Evolutionary conservation across 2,113 vertebrate genomes (phyloP).

Genomic region (Clupea harengus): DNA sequence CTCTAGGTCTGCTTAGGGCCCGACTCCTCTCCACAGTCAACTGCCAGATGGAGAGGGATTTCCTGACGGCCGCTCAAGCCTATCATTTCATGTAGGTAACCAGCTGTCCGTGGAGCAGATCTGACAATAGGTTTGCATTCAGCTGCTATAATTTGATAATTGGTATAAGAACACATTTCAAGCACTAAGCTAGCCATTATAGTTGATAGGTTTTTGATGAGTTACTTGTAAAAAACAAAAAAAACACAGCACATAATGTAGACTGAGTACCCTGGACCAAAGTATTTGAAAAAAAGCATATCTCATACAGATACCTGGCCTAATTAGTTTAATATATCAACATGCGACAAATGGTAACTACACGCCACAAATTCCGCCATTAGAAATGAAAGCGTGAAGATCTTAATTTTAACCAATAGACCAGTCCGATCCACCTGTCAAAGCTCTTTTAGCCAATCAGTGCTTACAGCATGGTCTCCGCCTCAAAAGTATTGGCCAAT

Average conservation of each 20-base stretch:
- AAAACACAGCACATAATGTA: neutral
- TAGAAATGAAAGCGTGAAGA: neutral
- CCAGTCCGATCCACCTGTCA: constrained; percentile 7
- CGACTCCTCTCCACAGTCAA: too few relatives aligned
- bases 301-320: neutral
- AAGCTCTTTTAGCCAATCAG: neutral
- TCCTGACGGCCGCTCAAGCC: too few relatives aligned
- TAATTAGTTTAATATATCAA: neutral
- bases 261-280: neutral
- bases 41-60: too few relatives aligned
- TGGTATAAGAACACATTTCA: too few relatives aligned
- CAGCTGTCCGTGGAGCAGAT: too few relatives aligned
- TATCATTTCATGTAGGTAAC: too few relatives aligned
- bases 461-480: neutral
- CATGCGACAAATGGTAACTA: neutral
- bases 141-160: too few relatives aligned
- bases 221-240: too few relatives aligned
- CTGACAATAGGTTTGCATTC: too few relatives aligned
- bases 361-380: constrained; percentile 16
- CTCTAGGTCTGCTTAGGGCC: too few relatives aligned
- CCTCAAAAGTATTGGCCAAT: neutral
- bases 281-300: neutral
- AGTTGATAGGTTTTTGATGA: too few relatives aligned
- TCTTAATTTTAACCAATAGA: constrained; percentile 1
- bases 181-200: too few relatives aligned